These are phyloP conservation scores for Onychomys leucogaster DNA, from an alignment of 2,797 vertebrate species.

Conservation along the genomic window DNA sequence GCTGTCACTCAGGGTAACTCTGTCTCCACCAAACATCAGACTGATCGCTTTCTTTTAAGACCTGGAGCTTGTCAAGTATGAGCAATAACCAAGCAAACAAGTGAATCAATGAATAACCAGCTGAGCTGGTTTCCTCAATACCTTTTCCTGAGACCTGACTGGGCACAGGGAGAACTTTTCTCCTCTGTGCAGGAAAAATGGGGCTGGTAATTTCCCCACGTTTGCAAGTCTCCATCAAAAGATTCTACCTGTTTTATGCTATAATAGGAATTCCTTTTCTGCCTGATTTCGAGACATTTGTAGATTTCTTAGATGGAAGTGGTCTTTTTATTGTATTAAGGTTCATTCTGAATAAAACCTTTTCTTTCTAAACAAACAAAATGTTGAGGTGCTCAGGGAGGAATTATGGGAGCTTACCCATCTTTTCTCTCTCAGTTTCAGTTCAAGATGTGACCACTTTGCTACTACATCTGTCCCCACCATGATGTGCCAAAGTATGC, in stretches of 20 bases:
- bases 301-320: background rate
- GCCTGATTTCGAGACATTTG: background rate
- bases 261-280: background rate
- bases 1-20: background rate
- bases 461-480: background rate
- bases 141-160: background rate
- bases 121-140: background rate
- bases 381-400: background rate
- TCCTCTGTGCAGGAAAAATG: too few relatives aligned
- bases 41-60: background rate
- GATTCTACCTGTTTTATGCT: background rate
- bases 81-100: background rate
- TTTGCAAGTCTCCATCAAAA: background rate
- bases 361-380: background rate
- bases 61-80: background rate
- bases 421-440: background rate
- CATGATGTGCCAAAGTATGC: background rate
- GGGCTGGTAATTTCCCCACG: background rate
- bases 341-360: background rate
- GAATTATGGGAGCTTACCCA: background rate
- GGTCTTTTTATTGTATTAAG: background rate
- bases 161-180: background rate
- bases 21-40: background rate
- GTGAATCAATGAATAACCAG: background rate
- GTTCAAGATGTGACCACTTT: background rate